A percentile compares a stretch with the other conserved stretches of the same genome.
phyloP scores from a whole-genome alignment of 2,113 vertebrate genomes.

The Sinocyclocheilus grahami region DNA sequence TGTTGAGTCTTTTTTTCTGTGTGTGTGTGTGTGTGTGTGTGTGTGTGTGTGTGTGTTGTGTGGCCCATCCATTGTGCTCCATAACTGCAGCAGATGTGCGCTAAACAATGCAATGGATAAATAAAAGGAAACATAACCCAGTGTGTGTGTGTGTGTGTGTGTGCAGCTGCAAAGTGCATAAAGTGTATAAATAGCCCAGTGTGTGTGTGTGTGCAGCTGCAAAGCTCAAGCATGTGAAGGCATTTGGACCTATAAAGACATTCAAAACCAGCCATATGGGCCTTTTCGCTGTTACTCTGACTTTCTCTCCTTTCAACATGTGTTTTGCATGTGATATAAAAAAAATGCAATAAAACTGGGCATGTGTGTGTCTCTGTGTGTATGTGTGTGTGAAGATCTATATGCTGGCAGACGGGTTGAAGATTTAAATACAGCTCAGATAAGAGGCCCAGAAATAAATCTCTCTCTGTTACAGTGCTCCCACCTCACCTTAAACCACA shows the following conservation, averaged over 20 bases:
- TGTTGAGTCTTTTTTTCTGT: not conserved
- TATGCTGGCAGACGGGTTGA: not conserved
- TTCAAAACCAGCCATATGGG: slow-evolving; percentile 63
- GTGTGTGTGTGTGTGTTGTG: slow-evolving; percentile 44
- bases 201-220: slow-evolving; percentile 61
- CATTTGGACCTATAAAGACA: slow-evolving; percentile 6
- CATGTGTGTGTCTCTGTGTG: slow-evolving; percentile 2
- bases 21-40: slow-evolving; percentile 38
- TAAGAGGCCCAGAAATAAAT: slow-evolving; percentile 39
- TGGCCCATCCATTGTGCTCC: slow-evolving; percentile 72
- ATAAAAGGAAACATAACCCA: slow-evolving; percentile 83
- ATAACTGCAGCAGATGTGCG: slow-evolving; percentile 79
- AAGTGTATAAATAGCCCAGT: slow-evolving; percentile 77
- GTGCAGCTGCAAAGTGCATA: slow-evolving; percentile 68
- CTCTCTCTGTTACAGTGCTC: slow-evolving; percentile 2
- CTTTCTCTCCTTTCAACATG: not conserved
- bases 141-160: not conserved
- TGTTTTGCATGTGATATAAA: slow-evolving; percentile 7
- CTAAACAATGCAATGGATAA: slow-evolving; percentile 83
- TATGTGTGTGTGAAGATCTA: slow-evolving; percentile 18
- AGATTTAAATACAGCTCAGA: slow-evolving; percentile 18
- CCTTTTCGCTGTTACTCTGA: not conserved
- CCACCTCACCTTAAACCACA: not conserved
- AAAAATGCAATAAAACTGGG: not conserved
- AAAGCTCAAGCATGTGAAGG: slow-evolving; percentile 8